phyloP scores from a whole-genome alignment of 2,797 vertebrate species.

The Helarctos malayanus region DNA sequence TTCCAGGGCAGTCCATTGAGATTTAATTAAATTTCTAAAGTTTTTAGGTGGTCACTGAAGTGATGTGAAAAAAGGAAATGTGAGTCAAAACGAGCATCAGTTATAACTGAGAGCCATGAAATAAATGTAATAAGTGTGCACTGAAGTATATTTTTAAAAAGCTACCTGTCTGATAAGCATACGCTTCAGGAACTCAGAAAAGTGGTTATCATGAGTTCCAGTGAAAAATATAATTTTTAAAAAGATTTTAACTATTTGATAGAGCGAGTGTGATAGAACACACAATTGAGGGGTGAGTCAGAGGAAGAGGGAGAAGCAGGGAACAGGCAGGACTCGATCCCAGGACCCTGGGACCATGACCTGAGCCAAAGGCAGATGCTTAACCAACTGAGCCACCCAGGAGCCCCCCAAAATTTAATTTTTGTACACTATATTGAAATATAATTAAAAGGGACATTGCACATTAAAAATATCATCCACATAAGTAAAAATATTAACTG shows the following conservation, averaged over 20 bases:
- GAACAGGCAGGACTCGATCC: background rate
- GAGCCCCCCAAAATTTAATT: background rate
- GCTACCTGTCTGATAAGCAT: background rate
- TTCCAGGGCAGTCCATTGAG: background rate
- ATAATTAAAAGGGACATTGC: background rate
- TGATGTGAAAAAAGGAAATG: conserved; percentile 25
- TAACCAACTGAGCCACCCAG: background rate
- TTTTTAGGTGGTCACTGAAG: conserved; percentile 26
- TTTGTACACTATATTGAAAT: background rate
- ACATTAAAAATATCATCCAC: background rate
- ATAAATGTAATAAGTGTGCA: background rate
- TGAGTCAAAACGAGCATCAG: conserved; percentile 29
- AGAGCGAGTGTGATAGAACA: background rate
- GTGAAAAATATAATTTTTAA: background rate
- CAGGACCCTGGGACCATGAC: background rate
- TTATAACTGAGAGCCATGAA: conserved; percentile 48
- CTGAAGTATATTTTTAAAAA: background rate
- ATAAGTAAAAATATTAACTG: conserved; percentile 12
- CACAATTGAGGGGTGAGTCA: background rate
- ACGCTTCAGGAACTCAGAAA: background rate
- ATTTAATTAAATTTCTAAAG: conserved; percentile 71
- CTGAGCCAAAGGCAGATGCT: background rate
- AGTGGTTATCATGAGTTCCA: background rate
- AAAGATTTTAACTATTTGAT: background rate
- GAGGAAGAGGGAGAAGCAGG: background rate